Conservation (phyloP, 2,797 vertebrate genomes). For the Odontamblyopus lacepedii region DNA sequence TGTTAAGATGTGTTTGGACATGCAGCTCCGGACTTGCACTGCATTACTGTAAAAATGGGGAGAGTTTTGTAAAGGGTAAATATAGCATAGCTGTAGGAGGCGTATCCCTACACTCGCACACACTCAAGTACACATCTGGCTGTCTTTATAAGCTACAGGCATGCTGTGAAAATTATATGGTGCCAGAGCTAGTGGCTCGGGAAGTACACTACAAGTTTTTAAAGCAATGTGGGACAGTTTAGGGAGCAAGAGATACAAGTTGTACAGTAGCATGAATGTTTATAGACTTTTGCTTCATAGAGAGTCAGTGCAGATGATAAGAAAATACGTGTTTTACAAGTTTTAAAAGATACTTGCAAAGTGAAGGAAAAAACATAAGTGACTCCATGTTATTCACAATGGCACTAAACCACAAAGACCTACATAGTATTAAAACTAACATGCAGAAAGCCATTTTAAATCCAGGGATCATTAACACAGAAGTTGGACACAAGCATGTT, state of each 20-base stretch:
- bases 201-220: constrained; percentile 56
- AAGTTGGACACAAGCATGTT: neutral
- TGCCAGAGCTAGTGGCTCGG: constrained; percentile 64
- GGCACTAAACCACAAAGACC: too few relatives aligned
- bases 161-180: constrained; percentile 76
- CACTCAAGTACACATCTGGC: constrained; percentile 67
- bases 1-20: constrained; percentile 67
- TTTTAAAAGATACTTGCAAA: too few relatives aligned
- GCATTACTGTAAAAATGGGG: constrained; percentile 49
- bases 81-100: constrained; percentile 70
- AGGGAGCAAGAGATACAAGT: constrained; percentile 49
- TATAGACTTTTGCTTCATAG: constrained; percentile 18
- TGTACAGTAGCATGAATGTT: constrained; percentile 5
- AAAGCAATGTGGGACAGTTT: constrained; percentile 55
- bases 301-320: neutral
- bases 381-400: too few relatives aligned
- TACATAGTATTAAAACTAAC: neutral
- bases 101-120: constrained; percentile 38
- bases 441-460: neutral
- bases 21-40: constrained; percentile 47
- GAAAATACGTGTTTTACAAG: neutral
- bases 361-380: too few relatives aligned
- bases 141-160: constrained; percentile 73
- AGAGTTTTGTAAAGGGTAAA: constrained; percentile 62
- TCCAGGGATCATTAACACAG: neutral